A percentile compares a stretch with the other conserved stretches of the same genome.
Conservation (phyloP, 2,113 vertebrate species). For the Hyla sarda region DNA sequence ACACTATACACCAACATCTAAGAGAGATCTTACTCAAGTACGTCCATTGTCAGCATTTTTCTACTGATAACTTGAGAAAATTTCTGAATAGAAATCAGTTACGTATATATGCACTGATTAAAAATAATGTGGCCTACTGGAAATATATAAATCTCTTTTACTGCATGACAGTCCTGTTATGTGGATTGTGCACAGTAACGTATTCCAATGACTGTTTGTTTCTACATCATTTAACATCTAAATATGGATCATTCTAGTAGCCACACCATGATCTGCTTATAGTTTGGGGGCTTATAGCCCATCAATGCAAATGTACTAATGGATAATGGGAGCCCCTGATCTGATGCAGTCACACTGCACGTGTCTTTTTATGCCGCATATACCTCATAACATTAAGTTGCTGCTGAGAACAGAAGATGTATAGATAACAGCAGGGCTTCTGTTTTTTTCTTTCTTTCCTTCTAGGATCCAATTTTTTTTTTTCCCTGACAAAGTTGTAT, state of each 20-base stretch:
- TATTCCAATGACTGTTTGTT: not conserved
- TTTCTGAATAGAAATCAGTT: not conserved
- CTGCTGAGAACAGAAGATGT: not conserved
- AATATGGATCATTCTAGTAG: no score
- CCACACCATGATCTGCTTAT: no score
- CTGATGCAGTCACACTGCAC: no score
- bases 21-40: conserved; percentile 39
- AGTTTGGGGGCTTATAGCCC: no score
- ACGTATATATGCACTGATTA: not conserved
- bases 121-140: not conserved
- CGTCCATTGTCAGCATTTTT: conserved; percentile 36
- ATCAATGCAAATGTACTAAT: not conserved
- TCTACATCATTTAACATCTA: not conserved
- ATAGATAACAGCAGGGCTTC: no score
- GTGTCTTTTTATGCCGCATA: not conserved
- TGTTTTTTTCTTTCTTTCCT: no score
- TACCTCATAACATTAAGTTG: not conserved
- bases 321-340: not conserved
- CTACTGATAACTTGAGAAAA: not conserved
- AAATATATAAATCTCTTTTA: not conserved
- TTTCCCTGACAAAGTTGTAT: no score
- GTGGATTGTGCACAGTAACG: not conserved
- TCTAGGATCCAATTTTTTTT: no score
- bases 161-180: not conserved
- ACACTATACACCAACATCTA: conserved; percentile 41